Conservation (phyloP, 2,113 vertebrate genomes). For the Tyrannus savana region DNA sequence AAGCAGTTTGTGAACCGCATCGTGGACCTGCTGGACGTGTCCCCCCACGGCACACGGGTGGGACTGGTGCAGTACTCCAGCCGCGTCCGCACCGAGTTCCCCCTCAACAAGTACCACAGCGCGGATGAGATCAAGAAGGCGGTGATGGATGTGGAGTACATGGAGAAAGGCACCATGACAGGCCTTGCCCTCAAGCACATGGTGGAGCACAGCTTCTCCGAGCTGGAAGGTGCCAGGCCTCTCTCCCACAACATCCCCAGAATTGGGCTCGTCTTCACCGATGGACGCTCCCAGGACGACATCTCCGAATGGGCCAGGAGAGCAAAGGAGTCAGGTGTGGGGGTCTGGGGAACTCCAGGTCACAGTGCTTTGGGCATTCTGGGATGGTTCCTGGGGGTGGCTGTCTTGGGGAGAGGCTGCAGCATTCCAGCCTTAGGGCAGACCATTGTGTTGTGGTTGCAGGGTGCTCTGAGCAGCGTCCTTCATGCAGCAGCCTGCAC, state of each 20-base stretch:
- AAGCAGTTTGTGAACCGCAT: constrained; percentile 97
- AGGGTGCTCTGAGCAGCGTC: background rate
- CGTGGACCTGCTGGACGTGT: constrained; percentile 93
- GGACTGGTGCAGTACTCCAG: constrained; percentile 97
- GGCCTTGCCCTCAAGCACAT: constrained; percentile 94
- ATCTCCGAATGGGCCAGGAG: constrained; percentile 91
- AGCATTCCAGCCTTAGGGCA: background rate
- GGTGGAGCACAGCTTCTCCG: constrained; percentile 94
- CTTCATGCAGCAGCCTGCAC: background rate
- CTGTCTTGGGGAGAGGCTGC: background rate
- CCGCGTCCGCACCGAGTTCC: constrained; percentile 92
- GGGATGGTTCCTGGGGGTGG: background rate
- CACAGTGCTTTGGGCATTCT: background rate
- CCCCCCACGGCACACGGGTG: constrained; percentile 85
- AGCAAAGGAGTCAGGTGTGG: constrained; percentile 90
- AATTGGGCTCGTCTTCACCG: constrained; percentile 92
- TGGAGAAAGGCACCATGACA: constrained; percentile 99
- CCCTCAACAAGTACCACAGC: constrained; percentile 86
- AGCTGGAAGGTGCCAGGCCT: constrained; percentile 83
- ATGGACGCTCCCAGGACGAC: constrained; percentile 96
- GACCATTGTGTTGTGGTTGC: accelerated
- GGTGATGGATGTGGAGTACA: constrained; percentile 91
- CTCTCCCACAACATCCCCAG: constrained; percentile 82
- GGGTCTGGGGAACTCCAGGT: background rate
- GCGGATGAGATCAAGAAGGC: constrained; percentile 90